Percentiles rank a stretch among this genome's conserved stretches.
phyloP scores from a whole-genome alignment of 2,797 vertebrate genomes.

The Sebastes cheni region DNA sequence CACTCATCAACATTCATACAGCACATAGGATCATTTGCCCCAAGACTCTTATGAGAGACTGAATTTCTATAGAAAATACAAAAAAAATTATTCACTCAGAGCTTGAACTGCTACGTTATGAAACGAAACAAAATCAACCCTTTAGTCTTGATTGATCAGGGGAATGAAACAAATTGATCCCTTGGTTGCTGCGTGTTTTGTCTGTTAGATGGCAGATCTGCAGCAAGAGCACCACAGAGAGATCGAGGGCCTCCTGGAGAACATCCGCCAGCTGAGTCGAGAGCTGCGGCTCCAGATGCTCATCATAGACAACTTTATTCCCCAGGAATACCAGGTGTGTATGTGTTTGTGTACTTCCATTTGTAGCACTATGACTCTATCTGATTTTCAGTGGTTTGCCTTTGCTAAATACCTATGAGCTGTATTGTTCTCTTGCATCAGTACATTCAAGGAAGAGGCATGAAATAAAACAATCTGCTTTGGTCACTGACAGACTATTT shows the following conservation, averaged over 20 bases:
- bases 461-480: not conserved
- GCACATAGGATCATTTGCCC: not conserved
- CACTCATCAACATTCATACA: not conserved
- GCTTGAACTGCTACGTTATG: not conserved
- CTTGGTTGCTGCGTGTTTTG: not conserved
- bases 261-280: slow-evolving; percentile 96
- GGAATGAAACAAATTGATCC: not conserved
- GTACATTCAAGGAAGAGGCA: not conserved
- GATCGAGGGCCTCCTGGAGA: slow-evolving; percentile 96
- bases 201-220: slow-evolving; percentile 93
- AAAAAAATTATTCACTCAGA: not conserved
- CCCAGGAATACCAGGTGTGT: slow-evolving; percentile 93
- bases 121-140: not conserved
- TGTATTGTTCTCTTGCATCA: not conserved
- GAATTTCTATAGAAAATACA: not conserved
- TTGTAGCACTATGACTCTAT: not conserved
- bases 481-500: not conserved
- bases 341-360: not conserved
- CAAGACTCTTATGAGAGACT: not conserved
- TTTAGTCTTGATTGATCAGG: not conserved
- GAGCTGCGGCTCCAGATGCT: slow-evolving; percentile 98
- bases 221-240: slow-evolving; percentile 98
- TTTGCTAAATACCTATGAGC: not conserved
- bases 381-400: not conserved
- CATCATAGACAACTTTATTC: slow-evolving; percentile 98